Evolutionary conservation across 1,140 invertebrate genomes (phyloP).

Genomic region (Campoletis sonorensis): DNA sequence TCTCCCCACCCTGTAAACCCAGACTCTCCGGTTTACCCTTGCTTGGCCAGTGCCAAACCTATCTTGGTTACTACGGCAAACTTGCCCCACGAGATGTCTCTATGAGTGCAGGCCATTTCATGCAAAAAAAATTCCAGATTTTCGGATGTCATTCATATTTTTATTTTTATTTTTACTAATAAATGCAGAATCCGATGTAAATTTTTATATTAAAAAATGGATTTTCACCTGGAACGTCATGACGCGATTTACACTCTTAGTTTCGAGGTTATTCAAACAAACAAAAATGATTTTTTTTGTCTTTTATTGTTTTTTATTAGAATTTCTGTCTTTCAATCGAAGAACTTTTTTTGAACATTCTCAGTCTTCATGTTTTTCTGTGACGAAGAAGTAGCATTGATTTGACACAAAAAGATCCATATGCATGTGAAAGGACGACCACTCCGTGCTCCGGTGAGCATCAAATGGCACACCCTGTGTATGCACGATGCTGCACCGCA

Average conservation of each 20-base stretch:
- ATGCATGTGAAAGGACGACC: not conserved
- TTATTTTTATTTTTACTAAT: too few species aligned
- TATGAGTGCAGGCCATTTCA: not conserved
- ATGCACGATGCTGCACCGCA: not conserved
- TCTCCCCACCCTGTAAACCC: not conserved
- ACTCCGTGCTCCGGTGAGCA: conserved; percentile 31
- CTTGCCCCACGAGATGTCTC: not conserved
- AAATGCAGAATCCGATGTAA: too few species aligned
- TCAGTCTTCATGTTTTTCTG: not conserved
- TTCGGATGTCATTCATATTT: too few species aligned
- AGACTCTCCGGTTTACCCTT: conserved; percentile 23
- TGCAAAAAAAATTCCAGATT: too few species aligned
- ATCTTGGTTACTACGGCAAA: conserved; percentile 14
- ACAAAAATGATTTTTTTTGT: too few species aligned
- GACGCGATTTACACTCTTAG: too few species aligned
- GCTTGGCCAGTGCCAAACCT: conserved; percentile 31
- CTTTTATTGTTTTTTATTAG: too few species aligned
- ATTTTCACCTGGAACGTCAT: too few species aligned
- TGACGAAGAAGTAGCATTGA: not conserved
- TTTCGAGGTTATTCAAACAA: too few species aligned
- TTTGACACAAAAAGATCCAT: not conserved
- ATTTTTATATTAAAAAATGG: too few species aligned
- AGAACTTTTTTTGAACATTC: not conserved
- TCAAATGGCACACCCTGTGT: conserved; percentile 31
- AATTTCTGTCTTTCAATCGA: too few species aligned